Evolutionary conservation across 2,797 vertebrate genomes (phyloP).

Genomic region (Siniperca obscura): DNA sequence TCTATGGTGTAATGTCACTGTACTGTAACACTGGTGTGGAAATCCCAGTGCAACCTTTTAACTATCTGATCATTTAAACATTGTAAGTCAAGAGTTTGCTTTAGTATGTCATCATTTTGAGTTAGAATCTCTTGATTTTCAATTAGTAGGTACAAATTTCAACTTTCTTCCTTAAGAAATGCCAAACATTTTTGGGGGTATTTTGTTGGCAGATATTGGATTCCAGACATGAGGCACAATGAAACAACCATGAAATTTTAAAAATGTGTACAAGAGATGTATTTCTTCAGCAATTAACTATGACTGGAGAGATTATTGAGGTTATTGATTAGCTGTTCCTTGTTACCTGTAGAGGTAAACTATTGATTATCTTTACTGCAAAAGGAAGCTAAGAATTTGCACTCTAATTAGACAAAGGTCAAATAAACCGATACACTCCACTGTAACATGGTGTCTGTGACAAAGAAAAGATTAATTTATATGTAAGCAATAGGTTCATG

Average conservation of each 20-base stretch:
- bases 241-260: neutral
- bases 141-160: neutral
- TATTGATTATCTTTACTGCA: constrained; percentile 36
- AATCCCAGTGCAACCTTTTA: neutral
- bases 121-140: neutral
- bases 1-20: neutral
- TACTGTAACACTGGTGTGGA: neutral
- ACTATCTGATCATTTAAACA: neutral
- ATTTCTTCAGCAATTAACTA: neutral
- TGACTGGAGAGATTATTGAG: neutral
- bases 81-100: neutral
- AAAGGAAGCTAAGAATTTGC: constrained; percentile 26
- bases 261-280: neutral
- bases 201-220: neutral
- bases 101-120: neutral
- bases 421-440: constrained; percentile 6
- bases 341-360: constrained; percentile 14
- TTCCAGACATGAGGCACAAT: neutral
- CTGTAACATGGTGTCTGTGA: neutral
- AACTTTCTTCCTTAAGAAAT: neutral
- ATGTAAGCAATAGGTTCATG: constrained; percentile 1
- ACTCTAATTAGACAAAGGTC: constrained; percentile 54
- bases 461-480: constrained; percentile 15
- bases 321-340: constrained; percentile 25
- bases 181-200: neutral